phyloP scores from a whole-genome alignment of 2,888 invertebrate species.

The Psococerastis gibbosa region DNA sequence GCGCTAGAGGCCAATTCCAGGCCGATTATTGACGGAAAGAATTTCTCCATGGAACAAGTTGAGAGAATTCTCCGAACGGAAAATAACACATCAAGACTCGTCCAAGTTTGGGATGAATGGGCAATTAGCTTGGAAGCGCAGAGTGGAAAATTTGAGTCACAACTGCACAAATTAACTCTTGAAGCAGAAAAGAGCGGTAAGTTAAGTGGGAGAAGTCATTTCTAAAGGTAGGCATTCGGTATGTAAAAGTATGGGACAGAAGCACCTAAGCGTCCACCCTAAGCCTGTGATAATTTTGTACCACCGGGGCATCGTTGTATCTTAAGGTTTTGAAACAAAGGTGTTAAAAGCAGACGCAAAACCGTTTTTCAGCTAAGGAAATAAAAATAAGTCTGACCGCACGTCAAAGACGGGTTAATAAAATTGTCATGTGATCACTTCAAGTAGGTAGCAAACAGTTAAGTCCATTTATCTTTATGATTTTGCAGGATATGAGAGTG shows the following conservation, averaged over 20 bases:
- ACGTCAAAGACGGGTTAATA: too few species aligned
- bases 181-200: constrained; percentile 7
- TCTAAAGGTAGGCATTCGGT: too few species aligned
- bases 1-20: neutral
- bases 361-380: too few species aligned
- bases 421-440: neutral
- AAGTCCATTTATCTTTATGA: neutral
- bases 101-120: neutral
- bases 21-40: neutral
- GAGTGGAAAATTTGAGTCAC: neutral
- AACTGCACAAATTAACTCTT: neutral
- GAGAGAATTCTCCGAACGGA: neutral
- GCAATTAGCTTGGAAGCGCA: neutral
- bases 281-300: too few species aligned
- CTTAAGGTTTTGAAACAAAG: neutral
- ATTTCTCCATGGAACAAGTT: neutral
- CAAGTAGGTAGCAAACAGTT: neutral
- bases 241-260: too few species aligned
- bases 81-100: neutral
- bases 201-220: too few species aligned
- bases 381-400: too few species aligned
- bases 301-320: too few species aligned
- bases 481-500: neutral
- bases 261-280: too few species aligned
- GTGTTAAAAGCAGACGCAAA: neutral